Conservation (phyloP, 2,888 invertebrate genomes). For the Eilema sororculum region DNA sequence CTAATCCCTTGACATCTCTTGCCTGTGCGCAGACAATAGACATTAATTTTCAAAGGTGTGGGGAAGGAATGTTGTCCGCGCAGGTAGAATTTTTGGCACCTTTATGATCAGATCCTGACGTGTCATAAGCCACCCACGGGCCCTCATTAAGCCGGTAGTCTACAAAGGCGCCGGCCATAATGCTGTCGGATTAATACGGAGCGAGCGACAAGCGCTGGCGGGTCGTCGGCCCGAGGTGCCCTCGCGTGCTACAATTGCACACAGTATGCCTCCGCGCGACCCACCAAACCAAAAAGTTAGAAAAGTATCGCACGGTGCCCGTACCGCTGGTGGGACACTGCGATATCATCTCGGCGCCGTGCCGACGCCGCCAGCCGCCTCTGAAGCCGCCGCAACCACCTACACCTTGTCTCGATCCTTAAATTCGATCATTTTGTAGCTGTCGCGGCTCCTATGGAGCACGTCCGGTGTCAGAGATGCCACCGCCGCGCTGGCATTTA, state of each 20-base stretch:
- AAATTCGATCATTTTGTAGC: constrained; percentile 71
- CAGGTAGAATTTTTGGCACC: constrained; percentile 86
- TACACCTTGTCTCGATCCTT: constrained; percentile 63
- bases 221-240: constrained; percentile 83
- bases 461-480: constrained; percentile 70
- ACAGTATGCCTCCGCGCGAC: constrained; percentile 81
- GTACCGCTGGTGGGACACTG: constrained; percentile 54
- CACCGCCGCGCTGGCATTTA: constrained; percentile 70
- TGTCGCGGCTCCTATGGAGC: constrained; percentile 57
- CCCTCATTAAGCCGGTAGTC: constrained; percentile 84
- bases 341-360: constrained; percentile 78
- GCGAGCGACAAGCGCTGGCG: constrained; percentile 66
- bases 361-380: constrained; percentile 50
- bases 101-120: constrained; percentile 85
- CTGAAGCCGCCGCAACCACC: constrained; percentile 54
- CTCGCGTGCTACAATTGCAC: constrained; percentile 84
- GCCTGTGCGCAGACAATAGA: constrained; percentile 75
- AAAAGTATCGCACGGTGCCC: constrained; percentile 74
- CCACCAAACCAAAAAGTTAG: constrained; percentile 83
- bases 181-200: constrained; percentile 81
- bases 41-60: constrained; percentile 82
- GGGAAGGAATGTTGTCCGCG: constrained; percentile 81
- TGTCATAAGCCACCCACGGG: constrained; percentile 86
- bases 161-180: constrained; percentile 84
- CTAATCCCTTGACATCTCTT: constrained; percentile 64